Base-by-base conservation (phyloP, 2,888 invertebrate species). In the Apamea monoglypha region DNA sequence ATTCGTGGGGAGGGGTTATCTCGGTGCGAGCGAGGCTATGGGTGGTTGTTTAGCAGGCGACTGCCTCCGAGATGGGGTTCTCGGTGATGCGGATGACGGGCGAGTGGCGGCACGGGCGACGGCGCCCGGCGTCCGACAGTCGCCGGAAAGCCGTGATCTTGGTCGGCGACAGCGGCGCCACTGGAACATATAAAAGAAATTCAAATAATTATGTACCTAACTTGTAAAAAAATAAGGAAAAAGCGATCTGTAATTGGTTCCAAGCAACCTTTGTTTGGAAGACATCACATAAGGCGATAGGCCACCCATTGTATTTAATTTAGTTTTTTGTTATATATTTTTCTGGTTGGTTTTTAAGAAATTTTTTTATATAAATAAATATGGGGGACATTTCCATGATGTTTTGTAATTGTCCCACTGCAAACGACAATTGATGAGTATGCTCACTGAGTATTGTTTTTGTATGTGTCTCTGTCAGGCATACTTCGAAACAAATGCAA, bases 41-140 rank as follows among this genome's bases (percentile, higher is more conserved):
- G 63, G 21, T 32, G 81, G 63, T 32, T 53, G 90, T 94, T 97
- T 98, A 98, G 96, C 98, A 98, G 92, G 97, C 98, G 89, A 98
- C 98, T 70, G 98, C 98, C 90, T 98, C 97, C 83, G 98, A 98
- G 94, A 98, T 98, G 76, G 98, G 98, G 94, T 98, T 98, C 96
- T 98, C 98, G 80, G 98, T 98, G 96, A 98, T 98, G 95, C 98
- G 98, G 93, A 98, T 98, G 91, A 98, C 97, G 85, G 98, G 97
- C 90, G 98, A 97, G 91, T 92, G 94, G 86, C 96, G 96, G 89
- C 96, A 96, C 2, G 92, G 89, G 85, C 96, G 97, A 91, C 97
- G 97, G 90, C 96, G 92, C 78, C 87, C 91, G 91, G 94, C 96
- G 94, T 96, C 96, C 92, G 96, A 97, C 93, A 97, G 97, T 89